Evolutionary conservation across 2,113 vertebrate species (phyloP), one percentile per base, ranked within the genome.

Genomic region (Gymnobelideus leadbeateri): DNA sequence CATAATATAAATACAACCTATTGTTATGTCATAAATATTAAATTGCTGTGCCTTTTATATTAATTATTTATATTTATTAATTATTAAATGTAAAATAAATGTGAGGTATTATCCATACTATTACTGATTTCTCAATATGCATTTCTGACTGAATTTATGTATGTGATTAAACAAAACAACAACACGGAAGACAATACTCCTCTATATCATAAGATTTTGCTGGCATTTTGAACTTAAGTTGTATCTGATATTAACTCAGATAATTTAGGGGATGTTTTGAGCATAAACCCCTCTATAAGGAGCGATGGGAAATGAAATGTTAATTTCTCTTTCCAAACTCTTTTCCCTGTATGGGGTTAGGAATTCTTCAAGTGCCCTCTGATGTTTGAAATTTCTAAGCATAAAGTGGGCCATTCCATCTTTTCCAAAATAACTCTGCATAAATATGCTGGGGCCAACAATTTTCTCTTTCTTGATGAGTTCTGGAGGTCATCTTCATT

Each of bases 151-250:
- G 61, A 68, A 68, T 68, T 37, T 68, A 37, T 68, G 11, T 12
- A 16, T 68, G 61, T 68, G 61, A 61, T 28, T 61, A 61, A 31
- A 61, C 10, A 61, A 61, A 68, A 19, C 31, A 37, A 68, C 31
- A 68, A 5, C 31, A 31, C 11, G 31, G 55, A 11, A 0, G 28
- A 31, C 28, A 95, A 50, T 3, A 54, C 31, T 61, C 16, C 1
- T 47, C 50, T 51, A 0, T 12, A 25, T 91, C 90, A 89, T 10
- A 50, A 43, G 54, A 3, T 94, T 94, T 92, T 91, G 57, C 92
- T 94, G n/a, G 94, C 77, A 57, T 93, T 84, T 97, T 90, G 92
- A 2, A 94, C 92, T 43, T 96, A 31, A 93, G 8, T 77, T 90
- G 91, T 92, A 47, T 90, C 96, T 93, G 94, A 89, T n/a, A 25